phyloP scores from a whole-genome alignment of 1,140 invertebrate species.

The Protaetia brevitarsis region DNA sequence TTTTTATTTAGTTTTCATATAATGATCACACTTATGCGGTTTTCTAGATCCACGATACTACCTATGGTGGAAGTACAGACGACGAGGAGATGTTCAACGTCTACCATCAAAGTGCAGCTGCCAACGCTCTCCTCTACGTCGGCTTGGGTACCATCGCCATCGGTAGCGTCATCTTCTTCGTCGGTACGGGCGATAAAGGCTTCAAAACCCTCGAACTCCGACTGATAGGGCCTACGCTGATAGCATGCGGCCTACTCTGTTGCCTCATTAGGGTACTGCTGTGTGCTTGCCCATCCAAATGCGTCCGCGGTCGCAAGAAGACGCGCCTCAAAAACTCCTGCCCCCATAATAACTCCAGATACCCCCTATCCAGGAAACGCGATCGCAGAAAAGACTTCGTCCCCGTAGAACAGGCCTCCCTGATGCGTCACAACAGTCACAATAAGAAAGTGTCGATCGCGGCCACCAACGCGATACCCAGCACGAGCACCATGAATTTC shows the following conservation, averaged over 20 bases:
- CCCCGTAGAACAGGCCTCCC: slow-evolving; percentile 41
- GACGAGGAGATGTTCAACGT: slow-evolving; percentile 57
- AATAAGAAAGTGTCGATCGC: slow-evolving; percentile 47
- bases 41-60: slow-evolving; percentile 70
- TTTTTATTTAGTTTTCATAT: too few relatives aligned
- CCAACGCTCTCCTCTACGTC: slow-evolving; percentile 76
- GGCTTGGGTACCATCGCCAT: slow-evolving; percentile 79
- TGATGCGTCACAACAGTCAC: slow-evolving; percentile 31
- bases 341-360: slow-evolving; percentile 35
- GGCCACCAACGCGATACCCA: slow-evolving; percentile 34
- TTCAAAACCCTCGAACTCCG: slow-evolving; percentile 81
- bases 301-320: slow-evolving; percentile 43
- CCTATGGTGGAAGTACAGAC: slow-evolving; percentile 65
- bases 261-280: slow-evolving; percentile 58
- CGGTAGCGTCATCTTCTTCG: slow-evolving; percentile 81
- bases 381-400: slow-evolving; percentile 44
- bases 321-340: slow-evolving; percentile 43
- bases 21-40: not conserved
- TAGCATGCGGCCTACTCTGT: slow-evolving; percentile 56
- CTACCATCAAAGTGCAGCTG: slow-evolving; percentile 62
- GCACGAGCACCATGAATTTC: slow-evolving; percentile 32
- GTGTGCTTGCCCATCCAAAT: slow-evolving; percentile 54
- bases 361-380: slow-evolving; percentile 31
- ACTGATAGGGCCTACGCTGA: slow-evolving; percentile 72
- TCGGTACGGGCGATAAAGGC: slow-evolving; percentile 84